phyloP scores from a whole-genome alignment of 1,140 invertebrate genomes.

The Eumaeus atala region DNA sequence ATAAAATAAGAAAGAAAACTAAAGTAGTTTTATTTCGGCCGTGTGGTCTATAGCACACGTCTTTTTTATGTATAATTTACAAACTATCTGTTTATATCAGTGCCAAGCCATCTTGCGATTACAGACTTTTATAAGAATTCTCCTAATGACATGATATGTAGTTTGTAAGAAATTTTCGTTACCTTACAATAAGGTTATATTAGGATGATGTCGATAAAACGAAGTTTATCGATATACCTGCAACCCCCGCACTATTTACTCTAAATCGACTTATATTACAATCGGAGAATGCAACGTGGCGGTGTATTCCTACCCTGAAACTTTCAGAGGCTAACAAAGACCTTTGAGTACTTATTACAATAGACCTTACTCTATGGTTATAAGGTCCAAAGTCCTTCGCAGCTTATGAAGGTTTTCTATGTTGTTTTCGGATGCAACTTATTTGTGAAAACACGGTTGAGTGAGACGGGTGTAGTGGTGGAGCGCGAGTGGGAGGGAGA shows the following conservation, averaged over 20 bases:
- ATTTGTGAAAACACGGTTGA: conserved; percentile 68
- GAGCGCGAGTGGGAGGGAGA: conserved; percentile 34
- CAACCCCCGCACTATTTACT: conserved; percentile 54
- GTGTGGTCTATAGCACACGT: too few species aligned
- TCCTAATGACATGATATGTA: too few species aligned
- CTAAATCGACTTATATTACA: conserved; percentile 70
- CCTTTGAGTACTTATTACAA: conserved; percentile 30
- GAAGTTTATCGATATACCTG: conserved; percentile 22
- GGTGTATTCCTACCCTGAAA: conserved; percentile 59
- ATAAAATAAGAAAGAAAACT: too few species aligned
- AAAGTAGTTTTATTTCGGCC: too few species aligned
- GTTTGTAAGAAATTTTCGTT: too few species aligned
- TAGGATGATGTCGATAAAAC: conserved; percentile 8
- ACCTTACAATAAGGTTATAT: too few species aligned
- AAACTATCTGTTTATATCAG: too few species aligned
- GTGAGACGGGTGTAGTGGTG: conserved; percentile 32
- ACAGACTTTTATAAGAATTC: too few species aligned
- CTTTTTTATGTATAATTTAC: too few species aligned
- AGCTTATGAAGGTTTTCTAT: conserved; percentile 50
- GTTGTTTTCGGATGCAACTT: conserved; percentile 71
- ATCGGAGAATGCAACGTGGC: conserved; percentile 59
- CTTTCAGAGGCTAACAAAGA: conserved; percentile 63
- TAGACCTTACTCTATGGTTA: conserved; percentile 24
- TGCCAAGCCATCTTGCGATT: too few species aligned
- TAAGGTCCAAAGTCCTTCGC: conserved; percentile 31